Percentiles rank a stretch among this genome's conserved stretches.
These are phyloP conservation scores for Rhadinocentrus ornatus DNA, from an alignment of 2,797 vertebrate genomes.

Conservation along the genomic window DNA sequence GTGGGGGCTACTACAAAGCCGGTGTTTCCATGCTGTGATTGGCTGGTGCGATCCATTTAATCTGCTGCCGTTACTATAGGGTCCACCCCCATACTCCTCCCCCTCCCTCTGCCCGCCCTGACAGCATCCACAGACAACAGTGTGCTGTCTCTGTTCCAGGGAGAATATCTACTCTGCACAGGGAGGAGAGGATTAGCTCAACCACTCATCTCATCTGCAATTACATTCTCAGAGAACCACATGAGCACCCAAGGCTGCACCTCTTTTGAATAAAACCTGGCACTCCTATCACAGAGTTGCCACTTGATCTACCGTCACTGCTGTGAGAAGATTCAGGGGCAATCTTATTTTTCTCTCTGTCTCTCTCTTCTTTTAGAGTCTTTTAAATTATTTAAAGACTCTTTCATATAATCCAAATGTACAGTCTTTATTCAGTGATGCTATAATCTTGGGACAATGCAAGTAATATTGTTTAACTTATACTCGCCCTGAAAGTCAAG, in stretches of 20 bases:
- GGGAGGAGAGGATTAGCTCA: slow-evolving; percentile 86
- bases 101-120: slow-evolving; percentile 74
- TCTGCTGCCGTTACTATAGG: slow-evolving; percentile 79
- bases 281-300: slow-evolving; percentile 53
- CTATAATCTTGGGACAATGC: slow-evolving; percentile 64
- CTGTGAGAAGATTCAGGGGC: slow-evolving; percentile 66
- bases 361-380: slow-evolving; percentile 2
- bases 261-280: slow-evolving; percentile 71
- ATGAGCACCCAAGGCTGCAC: slow-evolving; percentile 68
- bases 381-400: slow-evolving; percentile 17
- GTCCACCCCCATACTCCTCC: slow-evolving; percentile 78
- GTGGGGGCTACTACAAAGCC: slow-evolving; percentile 69
- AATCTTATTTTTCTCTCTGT: slow-evolving; percentile 32
- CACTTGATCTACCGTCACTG: slow-evolving; percentile 64
- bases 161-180: slow-evolving; percentile 86
- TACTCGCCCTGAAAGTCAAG: slow-evolving; percentile 67
- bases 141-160: slow-evolving; percentile 85
- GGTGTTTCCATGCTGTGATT: slow-evolving; percentile 78
- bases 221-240: slow-evolving; percentile 77
- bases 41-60: slow-evolving; percentile 87
- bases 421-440: slow-evolving; percentile 19
- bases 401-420: slow-evolving; percentile 24
- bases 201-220: slow-evolving; percentile 84
- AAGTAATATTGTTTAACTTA: slow-evolving; percentile 56
- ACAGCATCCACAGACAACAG: slow-evolving; percentile 82